A percentile compares a stretch with the other conserved stretches of the same genome.
Conservation (phyloP, 1,140 invertebrate genomes). For the Zeugodacus cucurbitae region DNA sequence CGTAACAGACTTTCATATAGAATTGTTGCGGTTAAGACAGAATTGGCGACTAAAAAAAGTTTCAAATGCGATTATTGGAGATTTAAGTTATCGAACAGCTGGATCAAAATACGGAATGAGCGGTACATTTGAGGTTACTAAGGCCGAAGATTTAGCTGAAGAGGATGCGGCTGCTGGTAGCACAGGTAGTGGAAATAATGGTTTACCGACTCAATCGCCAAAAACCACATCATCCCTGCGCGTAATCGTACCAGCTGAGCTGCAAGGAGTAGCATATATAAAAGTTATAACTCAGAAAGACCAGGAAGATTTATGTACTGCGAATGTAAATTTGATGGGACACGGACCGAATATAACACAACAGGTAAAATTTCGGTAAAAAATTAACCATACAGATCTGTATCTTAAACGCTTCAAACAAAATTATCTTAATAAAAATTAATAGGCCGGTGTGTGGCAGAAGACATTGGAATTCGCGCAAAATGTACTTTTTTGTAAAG, state of each 20-base stretch:
- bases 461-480: conserved; percentile 95
- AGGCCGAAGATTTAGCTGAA: conserved; percentile 90
- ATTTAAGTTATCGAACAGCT: conserved; percentile 93
- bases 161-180: conserved; percentile 74
- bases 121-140: conserved; percentile 96
- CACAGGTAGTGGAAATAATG: conserved; percentile 51
- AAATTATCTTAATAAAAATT: background rate
- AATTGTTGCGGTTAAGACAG: conserved; percentile 87
- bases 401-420: too few relatives aligned
- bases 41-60: conserved; percentile 97
- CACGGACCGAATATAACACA: conserved; percentile 74
- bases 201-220: conserved; percentile 63
- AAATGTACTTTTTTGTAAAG: conserved; percentile 97
- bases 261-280: conserved; percentile 96
- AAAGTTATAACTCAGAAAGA: conserved; percentile 94
- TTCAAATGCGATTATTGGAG: conserved; percentile 94
- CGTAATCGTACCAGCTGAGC: conserved; percentile 91
- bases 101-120: conserved; percentile 93
- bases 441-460: conserved; percentile 81
- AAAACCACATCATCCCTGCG: conserved; percentile 84
- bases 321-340: conserved; percentile 79
- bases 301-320: conserved; percentile 85
- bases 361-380: conserved; percentile 65
- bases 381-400: too few relatives aligned
- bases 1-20: conserved; percentile 91